Evolutionary conservation across 2,113 vertebrate genomes (phyloP), one percentile per base, ranked within the genome.

Genomic region (Thinocorus orbignyianus): DNA sequence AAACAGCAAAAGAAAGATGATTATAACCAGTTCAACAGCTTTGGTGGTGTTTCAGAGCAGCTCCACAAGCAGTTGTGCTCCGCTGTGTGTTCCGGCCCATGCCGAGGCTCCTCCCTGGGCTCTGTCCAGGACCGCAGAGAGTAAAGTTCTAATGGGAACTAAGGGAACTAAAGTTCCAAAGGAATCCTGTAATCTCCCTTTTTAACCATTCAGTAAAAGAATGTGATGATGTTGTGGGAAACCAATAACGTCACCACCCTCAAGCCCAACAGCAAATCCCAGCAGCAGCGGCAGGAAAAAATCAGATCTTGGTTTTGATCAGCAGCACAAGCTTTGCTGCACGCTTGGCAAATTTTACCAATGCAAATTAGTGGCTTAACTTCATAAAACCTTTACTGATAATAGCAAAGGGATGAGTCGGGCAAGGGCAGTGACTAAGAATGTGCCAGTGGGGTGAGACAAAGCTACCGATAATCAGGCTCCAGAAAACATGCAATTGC

Each of bases 81-180:
- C 57, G 10, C 37, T 0, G 30, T 2, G 3, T 8, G 2, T 6
- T 15, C 15, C 2, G 39, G 52, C 31, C 46, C 6, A 0, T 0
- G 13, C 51, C 17, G 6, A 3, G 39, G 44, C 68, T 57, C 42
- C 9, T 23, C 55, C 9, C 48, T 8, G 35, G 54, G 2, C 51
- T 41, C 39, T n/a, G 39, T 5, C 78, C 55, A 33, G n/a, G 42
- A 44, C 0, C 44, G 44, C 33, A 84, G 73, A 57, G 28, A 73
- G 31, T 22, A 23, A 33, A 22, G 31, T 35, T 82, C 37, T 7
- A 11, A 10, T 30, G 18, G 25, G 33, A 52, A 28, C 26, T 51
- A 51, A 25, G 26, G 49, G 49, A 51, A 26, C 49, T 20, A 23
- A 30, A 30, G 37, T 35, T 82, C 41, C 7, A 11, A 10, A 33